Evolutionary conservation across 53 echinoderm and acorn worm genomes (phyloP), one percentile per base, ranked within the genome.

Genomic region (Actinopyga echinites): DNA sequence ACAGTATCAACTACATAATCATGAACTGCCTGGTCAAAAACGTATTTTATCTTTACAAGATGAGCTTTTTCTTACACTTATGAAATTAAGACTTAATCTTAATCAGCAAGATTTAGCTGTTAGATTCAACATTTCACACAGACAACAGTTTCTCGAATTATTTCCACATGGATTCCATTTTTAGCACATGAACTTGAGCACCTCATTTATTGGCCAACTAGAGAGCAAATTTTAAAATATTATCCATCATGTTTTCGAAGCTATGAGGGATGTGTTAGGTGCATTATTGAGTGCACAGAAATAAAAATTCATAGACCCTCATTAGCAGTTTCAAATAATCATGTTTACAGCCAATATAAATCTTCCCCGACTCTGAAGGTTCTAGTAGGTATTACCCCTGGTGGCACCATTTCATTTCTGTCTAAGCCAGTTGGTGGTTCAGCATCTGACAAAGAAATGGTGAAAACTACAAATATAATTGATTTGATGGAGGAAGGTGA

Each of bases 221-320:
- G 78, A 69, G 89, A 92, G 33, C 83, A 84, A 49, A 85, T 83
- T 25, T 49, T 17, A 0, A 85, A 79, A 17, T 89, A 89, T 43
- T 92, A 89, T 63, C 86, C 92, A 24, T 31, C 55, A 15, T 92
- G 92, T 63, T 92, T 92, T 25, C 57, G 86, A 21, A 85, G 63
- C 29, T 88, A 82, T 62, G 71, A 79, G 5, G 86, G 89, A 43
- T 57, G 57, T 57, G 89, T 92, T 28, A 20, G 86, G 31, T 88
- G 85, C 40, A 92, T 89, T 55, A 92, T 89, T 57, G 92, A 89
- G 63, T 92, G 92, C 82, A 92, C 86, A 5, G 92, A 92, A 56
- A 77, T 89, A 2, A 82, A 85, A 52, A 89, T 89, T n/a, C 83
- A 89, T 15, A 26, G 92, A 53, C 92, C 92, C 59, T 86, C 86